phyloP scores from a whole-genome alignment of 2,113 vertebrate genomes.

The Sebastes schlegelii region DNA sequence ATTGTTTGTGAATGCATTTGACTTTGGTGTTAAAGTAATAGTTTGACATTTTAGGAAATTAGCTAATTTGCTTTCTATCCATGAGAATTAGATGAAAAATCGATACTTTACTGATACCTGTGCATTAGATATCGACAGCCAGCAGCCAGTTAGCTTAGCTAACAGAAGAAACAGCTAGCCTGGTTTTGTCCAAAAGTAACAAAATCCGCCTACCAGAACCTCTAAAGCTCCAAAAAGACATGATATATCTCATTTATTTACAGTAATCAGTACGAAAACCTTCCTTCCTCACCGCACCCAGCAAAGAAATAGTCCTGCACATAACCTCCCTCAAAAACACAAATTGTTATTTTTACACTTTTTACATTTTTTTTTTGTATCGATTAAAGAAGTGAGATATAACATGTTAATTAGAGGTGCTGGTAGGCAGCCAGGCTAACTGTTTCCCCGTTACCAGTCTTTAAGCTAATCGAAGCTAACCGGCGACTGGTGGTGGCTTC shows the following conservation, averaged over 20 bases:
- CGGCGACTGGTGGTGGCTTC: not conserved
- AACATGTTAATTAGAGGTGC: not conserved
- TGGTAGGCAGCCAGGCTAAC: not conserved
- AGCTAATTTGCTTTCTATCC: not conserved
- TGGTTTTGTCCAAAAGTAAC: too few relatives aligned
- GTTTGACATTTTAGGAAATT: not conserved
- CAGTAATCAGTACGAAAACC: not conserved
- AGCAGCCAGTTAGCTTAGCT: not conserved
- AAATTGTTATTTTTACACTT: not conserved
- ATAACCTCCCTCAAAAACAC: not conserved
- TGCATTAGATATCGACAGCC: not conserved
- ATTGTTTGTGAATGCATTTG: conserved; percentile 1
- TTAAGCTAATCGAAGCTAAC: not conserved
- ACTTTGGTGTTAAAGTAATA: not conserved
- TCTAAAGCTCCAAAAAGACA: not conserved
- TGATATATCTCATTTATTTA: not conserved
- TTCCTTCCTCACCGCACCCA: not conserved
- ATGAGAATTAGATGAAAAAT: not conserved
- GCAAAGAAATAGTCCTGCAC: not conserved
- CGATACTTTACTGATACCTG: not conserved
- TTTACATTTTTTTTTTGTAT: too few relatives aligned
- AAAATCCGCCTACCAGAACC: not conserved
- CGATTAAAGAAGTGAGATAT: not conserved
- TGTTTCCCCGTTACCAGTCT: not conserved
- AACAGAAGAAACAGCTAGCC: too few relatives aligned